A percentile compares a stretch with the other conserved stretches of the same genome.
Conservation (phyloP, 2,113 vertebrate species). For the Gallinago jamesoni region DNA sequence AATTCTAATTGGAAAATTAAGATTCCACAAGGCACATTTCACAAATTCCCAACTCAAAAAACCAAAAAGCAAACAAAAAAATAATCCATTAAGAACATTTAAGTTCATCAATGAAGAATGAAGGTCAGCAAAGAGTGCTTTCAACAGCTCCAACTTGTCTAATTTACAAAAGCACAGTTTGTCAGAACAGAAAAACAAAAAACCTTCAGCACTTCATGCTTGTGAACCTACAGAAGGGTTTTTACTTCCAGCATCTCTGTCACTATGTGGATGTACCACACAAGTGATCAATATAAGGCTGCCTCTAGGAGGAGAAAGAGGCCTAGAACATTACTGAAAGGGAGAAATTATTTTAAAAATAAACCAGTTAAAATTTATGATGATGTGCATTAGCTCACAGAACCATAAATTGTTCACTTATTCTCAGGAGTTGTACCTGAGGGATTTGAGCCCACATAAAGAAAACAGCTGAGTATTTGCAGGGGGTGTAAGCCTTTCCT, state of each 20-base stretch:
- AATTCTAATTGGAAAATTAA: not conserved
- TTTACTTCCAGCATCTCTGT: not conserved
- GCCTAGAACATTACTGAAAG: not conserved
- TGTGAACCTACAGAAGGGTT: not conserved
- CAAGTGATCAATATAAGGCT: not conserved
- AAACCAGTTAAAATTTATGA: not conserved
- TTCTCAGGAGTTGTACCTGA: not conserved
- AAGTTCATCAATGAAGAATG: not conserved
- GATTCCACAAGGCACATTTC: not conserved
- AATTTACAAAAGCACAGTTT: not conserved
- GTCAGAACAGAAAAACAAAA: not conserved
- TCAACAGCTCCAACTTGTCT: not conserved
- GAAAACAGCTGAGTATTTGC: not conserved
- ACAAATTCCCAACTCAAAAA: not conserved
- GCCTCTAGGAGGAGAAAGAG: not conserved
- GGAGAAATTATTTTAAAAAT: not conserved
- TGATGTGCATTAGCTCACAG: not conserved
- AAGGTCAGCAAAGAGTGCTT: not conserved
- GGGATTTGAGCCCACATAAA: not conserved
- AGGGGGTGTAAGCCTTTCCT: not conserved
- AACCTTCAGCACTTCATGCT: not conserved
- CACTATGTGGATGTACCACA: accelerated
- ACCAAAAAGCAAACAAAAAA: not conserved
- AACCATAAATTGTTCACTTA: not conserved
- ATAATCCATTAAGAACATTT: not conserved